Conservation (phyloP, 2,797 vertebrate genomes). For the Arrhamphus sclerolepis region DNA sequence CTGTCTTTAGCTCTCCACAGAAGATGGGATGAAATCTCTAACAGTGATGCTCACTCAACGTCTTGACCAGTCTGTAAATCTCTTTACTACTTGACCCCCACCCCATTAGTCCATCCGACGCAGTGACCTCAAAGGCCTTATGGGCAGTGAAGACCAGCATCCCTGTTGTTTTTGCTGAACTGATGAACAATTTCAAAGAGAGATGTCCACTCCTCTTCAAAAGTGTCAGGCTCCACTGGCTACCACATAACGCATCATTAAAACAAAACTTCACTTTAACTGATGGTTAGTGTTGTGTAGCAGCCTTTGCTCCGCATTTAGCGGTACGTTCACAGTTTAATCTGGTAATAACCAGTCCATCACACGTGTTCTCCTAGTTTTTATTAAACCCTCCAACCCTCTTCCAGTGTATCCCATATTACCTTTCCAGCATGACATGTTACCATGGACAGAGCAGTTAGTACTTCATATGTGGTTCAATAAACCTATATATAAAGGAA, state of each 20-base stretch:
- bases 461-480: constrained; percentile 10
- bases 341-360: too few relatives aligned
- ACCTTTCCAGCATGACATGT: too few relatives aligned
- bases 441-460: too few relatives aligned
- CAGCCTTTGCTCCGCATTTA: too few relatives aligned
- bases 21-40: constrained; percentile 56
- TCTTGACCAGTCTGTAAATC: constrained; percentile 63
- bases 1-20: constrained; percentile 19
- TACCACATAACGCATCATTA: constrained; percentile 28
- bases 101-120: constrained; percentile 44
- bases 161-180: constrained; percentile 50
- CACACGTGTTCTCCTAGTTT: too few relatives aligned
- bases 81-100: constrained; percentile 43
- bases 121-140: constrained; percentile 60
- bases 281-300: too few relatives aligned
- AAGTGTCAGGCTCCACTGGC: constrained; percentile 35
- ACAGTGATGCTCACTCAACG: constrained; percentile 51
- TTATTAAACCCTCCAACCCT: too few relatives aligned
- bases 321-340: too few relatives aligned
- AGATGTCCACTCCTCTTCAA: constrained; percentile 25
- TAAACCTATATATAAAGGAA: constrained; percentile 4
- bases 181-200: constrained; percentile 50
- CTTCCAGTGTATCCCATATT: too few relatives aligned
- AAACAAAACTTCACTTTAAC: constrained; percentile 22
- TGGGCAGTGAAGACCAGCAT: constrained; percentile 24